Evolutionary conservation across 2,797 vertebrate species (phyloP).

Genomic region (Uromys caudimaculatus): DNA sequence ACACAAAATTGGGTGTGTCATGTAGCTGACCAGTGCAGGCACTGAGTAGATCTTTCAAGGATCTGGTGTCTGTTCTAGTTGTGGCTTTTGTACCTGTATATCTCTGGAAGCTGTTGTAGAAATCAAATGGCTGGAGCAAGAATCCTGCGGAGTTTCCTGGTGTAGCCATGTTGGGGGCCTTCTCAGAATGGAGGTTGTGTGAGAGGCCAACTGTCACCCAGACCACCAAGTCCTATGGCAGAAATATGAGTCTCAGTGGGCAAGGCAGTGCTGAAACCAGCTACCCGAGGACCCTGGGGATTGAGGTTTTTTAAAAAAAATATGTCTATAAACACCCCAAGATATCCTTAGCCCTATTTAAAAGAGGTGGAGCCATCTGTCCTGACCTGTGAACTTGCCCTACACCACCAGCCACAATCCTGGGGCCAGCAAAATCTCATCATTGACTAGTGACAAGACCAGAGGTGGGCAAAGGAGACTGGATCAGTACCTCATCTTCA

Average conservation of each 20-base stretch:
- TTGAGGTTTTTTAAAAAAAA: not conserved
- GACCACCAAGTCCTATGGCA: not conserved
- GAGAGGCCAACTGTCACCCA: not conserved
- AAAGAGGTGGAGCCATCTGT: not conserved
- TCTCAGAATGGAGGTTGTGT: constrained; percentile 63
- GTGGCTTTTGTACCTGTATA: not conserved
- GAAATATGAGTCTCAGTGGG: not conserved
- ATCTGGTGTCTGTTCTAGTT: constrained; percentile 88
- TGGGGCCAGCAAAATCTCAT: not conserved
- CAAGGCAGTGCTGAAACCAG: not conserved
- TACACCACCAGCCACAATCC: not conserved
- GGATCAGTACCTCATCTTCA: constrained; percentile 89
- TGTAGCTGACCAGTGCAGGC: constrained; percentile 88
- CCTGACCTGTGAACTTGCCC: not conserved
- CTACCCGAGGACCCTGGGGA: not conserved
- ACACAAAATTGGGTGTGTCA: constrained; percentile 88
- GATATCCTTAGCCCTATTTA: not conserved
- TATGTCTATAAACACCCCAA: not conserved
- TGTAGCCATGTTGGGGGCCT: constrained; percentile 92
- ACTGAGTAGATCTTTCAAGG: constrained; percentile 86
- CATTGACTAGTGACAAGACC: too few relatives aligned
- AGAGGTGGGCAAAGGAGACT: not conserved
- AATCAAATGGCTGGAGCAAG: not conserved
- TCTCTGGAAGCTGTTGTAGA: not conserved
- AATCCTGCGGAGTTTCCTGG: constrained; percentile 89